Evolutionary conservation across 2,113 vertebrate genomes (phyloP), one percentile per base, ranked within the genome.

Genomic region (Pholis gunnellus): DNA sequence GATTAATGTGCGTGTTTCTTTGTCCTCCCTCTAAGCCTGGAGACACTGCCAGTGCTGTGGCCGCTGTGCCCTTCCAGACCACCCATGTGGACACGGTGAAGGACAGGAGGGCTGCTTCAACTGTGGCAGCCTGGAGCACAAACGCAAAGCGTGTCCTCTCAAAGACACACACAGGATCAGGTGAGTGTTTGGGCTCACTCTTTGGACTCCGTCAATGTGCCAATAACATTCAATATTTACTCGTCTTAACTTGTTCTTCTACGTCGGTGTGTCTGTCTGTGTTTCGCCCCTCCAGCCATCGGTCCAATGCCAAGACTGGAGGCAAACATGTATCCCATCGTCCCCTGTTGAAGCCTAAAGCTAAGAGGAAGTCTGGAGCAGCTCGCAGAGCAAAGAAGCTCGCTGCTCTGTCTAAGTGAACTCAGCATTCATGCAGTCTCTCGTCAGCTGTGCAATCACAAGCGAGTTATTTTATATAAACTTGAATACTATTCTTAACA

Each of bases 101-200:
- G 85, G 46, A 0, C 14, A 76, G 15, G n/a, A 82, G 20, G 95
- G 96, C 87, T 99, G 98, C 84, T 99, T 97, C 36, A 86, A 91
- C 44, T 99, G 98, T 63, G 96, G 97, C 63, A 94, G 92, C 81
- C 73, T 85, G 60, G 91, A 89, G 66, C 98, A 99, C 95, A 99
- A 97, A 74, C 96, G 95, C 61, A 96, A 90, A 44, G 46, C 81
- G 66, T 99, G 98, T 78, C 96, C 96, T 11, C 64, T 76, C 40
- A 6, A 1, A 84, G 81, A 81, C 56, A 5, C 64, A 0, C 67
- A 56, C 22, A 36, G 44, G 48, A 22, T 3, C 71, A 82, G 75
- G 93, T 92, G 76, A 82, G 88, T 38, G 27, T 2, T 0, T 15
- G 38, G 5, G 10, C 13, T 15, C 22, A 31, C 22, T n/a, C 34